Evolutionary conservation across 2,797 vertebrate genomes (phyloP), one percentile per base, ranked within the genome.

Genomic region (Pygocentrus nattereri): DNA sequence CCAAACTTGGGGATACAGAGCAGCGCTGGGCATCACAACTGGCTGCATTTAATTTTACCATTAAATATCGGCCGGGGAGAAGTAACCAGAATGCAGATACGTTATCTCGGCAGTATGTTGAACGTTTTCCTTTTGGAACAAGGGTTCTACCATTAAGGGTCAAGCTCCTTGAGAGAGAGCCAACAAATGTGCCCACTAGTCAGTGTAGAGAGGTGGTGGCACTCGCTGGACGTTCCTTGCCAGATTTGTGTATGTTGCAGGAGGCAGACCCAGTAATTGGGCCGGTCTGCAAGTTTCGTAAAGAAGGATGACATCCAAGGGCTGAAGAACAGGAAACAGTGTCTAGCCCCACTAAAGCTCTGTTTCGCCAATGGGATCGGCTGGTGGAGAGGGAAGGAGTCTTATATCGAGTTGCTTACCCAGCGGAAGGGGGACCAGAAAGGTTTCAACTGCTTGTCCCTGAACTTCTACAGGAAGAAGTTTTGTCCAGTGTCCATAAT

Each of bases 351-450:
- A 23, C 44, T 0, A 4, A 38, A 5, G 23, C 34, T 4, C 6
- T n/a, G n/a, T 75, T 75, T 4, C 38, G 38, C 2, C 73, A 75
- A 2, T 75, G 73, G 73, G 38, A 47, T 1, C 21, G 56, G n/a
- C 5, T 75, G 6, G 3, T 47, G 5, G 56, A 75, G 38, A 47
- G 23, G 2, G 74, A 72, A 4, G 52, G 52, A 18, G 52, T 54
- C 54, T 15, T 54, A 5, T 16, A 54, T 54, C 5, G 19, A 15
- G 13, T 4, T 15, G 5, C 54, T 4, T 19, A 15, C 54, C 52
- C 13, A 15, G 3, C 15, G 15, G 52, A 19, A 6, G 52, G 52
- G 4, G 52, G 13, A 3, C 13, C 12, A 15, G 52, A 15, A 52
- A 16, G 3, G 6, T 3, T 5, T 15, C 52, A 54, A 15, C 3